These are phyloP conservation scores for Hydrozoanthus tunicans DNA, from an alignment of 64 coral and sea anemone species.

Conservation along the genomic window DNA sequence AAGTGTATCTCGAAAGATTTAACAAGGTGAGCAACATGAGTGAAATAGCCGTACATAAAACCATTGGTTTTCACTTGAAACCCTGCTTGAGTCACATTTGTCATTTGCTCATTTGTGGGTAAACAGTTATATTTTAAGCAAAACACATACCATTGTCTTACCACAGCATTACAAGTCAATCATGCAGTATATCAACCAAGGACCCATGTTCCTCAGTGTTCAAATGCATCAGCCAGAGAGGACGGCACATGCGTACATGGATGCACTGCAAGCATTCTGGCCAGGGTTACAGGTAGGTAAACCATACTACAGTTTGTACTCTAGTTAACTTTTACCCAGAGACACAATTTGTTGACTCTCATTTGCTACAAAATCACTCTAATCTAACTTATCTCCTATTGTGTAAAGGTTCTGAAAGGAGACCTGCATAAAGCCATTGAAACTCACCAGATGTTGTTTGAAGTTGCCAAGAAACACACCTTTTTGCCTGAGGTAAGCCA, in stretches of 20 bases:
- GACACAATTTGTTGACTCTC: too few relatives aligned
- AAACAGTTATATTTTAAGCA: not conserved
- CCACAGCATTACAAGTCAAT: constrained; percentile 96
- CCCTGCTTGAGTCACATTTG: too few relatives aligned
- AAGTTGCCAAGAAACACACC: constrained; percentile 95
- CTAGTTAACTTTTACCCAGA: too few relatives aligned
- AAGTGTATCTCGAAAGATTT: constrained; percentile 93
- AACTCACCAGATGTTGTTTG: constrained; percentile 94
- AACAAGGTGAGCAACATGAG: constrained; percentile 73
- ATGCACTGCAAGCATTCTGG: constrained; percentile 99
- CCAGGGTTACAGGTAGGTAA: constrained; percentile 87
- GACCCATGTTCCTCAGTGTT: constrained; percentile 92
- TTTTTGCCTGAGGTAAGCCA: constrained; percentile 89
- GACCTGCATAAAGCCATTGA: constrained; percentile 97
- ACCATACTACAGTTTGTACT: not conserved
- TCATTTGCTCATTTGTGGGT: not conserved
- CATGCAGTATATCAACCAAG: constrained; percentile 98
- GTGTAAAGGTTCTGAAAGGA: constrained; percentile 87
- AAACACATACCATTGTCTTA: not conserved
- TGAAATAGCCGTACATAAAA: not conserved
- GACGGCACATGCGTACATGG: constrained; percentile 94
- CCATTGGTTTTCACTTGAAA: not conserved
- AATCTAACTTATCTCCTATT: not conserved
- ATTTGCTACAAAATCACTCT: too few relatives aligned
- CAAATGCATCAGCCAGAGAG: constrained; percentile 98